Evolutionary conservation across 2,113 vertebrate genomes (phyloP).

Genomic region (Pedetes capensis): DNA sequence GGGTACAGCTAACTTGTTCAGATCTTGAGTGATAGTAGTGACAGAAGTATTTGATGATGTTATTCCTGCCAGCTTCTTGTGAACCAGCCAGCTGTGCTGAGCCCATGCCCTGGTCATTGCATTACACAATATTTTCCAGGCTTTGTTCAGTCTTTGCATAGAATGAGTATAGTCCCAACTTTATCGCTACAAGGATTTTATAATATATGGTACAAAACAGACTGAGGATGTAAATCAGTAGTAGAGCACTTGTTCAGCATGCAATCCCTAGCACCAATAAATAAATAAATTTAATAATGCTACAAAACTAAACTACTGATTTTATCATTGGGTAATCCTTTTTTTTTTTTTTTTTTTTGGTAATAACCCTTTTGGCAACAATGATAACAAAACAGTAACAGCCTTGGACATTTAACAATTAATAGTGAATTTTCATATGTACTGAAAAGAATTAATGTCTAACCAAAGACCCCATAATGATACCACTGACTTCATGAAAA

Average conservation of each 20-base stretch:
- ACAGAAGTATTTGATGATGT: neutral
- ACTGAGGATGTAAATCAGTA: too few relatives aligned
- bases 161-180: neutral
- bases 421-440: neutral
- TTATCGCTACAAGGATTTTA: neutral
- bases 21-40: neutral
- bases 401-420: neutral
- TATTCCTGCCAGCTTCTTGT: neutral
- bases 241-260: too few relatives aligned
- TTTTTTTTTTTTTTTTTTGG: too few relatives aligned
- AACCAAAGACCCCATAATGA: neutral
- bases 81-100: neutral
- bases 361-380: neutral
- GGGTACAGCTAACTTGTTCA: neutral
- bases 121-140: neutral
- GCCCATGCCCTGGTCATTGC: too few relatives aligned
- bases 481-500: neutral
- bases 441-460: neutral
- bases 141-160: neutral
- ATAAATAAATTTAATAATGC: too few relatives aligned
- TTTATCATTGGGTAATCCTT: slow-evolving; percentile 1
- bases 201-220: neutral
- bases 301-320: neutral
- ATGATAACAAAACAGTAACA: neutral
- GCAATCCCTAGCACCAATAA: too few relatives aligned